Percentiles rank a stretch among this genome's conserved stretches.
These are phyloP conservation scores for Halcyon chelicuti DNA, from an alignment of 2,797 vertebrate genomes.

Conservation along the genomic window DNA sequence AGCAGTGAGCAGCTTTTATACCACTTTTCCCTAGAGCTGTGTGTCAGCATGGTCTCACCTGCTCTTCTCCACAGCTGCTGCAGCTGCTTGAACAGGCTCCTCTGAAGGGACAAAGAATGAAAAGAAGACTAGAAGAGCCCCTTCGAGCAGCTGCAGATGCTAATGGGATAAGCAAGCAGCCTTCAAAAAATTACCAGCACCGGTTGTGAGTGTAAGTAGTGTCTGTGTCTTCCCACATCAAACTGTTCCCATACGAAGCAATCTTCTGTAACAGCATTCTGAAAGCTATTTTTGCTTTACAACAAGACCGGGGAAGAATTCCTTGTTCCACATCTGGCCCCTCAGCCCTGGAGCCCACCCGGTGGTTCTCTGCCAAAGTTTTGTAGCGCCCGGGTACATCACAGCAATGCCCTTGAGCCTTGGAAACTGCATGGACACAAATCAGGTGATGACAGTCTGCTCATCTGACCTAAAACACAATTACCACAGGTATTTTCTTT, in stretches of 20 bases:
- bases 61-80: constrained; percentile 44
- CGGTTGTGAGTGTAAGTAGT: not conserved
- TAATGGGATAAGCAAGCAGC: not conserved
- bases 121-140: not conserved
- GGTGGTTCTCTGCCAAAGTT: not conserved
- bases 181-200: not conserved
- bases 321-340: fast-evolving
- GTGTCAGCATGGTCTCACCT: constrained; percentile 29
- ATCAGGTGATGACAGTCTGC: not conserved
- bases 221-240: not conserved
- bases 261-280: not conserved
- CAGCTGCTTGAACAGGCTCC: constrained; percentile 41
- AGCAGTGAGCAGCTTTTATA: not conserved
- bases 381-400: not conserved
- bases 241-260: not conserved
- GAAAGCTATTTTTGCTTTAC: not conserved
- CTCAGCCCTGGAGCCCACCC: not conserved
- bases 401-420: not conserved
- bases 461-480: not conserved
- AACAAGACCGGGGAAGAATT: not conserved
- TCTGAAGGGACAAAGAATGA: not conserved
- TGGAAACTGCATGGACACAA: not conserved
- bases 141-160: constrained; percentile 30
- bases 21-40: not conserved
- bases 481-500: not conserved